Percentiles rank a stretch among this genome's conserved stretches.
These are phyloP conservation scores for Alviniconcha strummeri DNA, from an alignment of 2,888 invertebrate species.

Conservation along the genomic window DNA sequence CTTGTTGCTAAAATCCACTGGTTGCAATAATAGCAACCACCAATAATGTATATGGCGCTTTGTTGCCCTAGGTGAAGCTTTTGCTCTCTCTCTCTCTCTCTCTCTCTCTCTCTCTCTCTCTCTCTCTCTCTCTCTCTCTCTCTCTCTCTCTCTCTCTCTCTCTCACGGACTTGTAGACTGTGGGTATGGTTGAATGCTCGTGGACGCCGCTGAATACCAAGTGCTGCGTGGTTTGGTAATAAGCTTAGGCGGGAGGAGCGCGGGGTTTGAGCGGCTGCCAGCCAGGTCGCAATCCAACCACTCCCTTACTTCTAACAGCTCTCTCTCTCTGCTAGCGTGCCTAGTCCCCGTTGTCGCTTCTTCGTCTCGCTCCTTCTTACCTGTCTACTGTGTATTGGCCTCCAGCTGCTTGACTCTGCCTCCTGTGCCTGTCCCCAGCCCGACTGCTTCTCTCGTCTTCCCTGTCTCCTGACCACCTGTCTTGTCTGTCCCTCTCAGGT, in stretches of 20 bases:
- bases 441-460: background rate
- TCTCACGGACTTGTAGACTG: background rate
- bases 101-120: background rate
- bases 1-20: slow-evolving; percentile 4
- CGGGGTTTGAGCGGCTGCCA: slow-evolving; percentile 18
- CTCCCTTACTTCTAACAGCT: background rate
- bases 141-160: slow-evolving; percentile 7
- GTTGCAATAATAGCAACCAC: slow-evolving; percentile 21
- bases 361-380: background rate
- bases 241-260: slow-evolving; percentile 17
- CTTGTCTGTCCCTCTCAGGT: too few species aligned
- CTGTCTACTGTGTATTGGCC: background rate
- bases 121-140: background rate
- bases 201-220: slow-evolving; percentile 17
- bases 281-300: slow-evolving; percentile 17
- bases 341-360: slow-evolving; percentile 10
- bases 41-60: background rate
- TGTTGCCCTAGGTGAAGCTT: slow-evolving; percentile 15
- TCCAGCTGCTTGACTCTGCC: background rate
- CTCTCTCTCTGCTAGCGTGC: background rate
- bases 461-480: too few species aligned
- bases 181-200: slow-evolving; percentile 23
- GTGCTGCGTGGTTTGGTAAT: slow-evolving; percentile 27
- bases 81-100: slow-evolving; percentile 13
- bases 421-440: background rate